These are phyloP conservation scores for Rattus norvegicus DNA, from an alignment of 2,113 vertebrate genomes.

Conservation along the genomic window DNA sequence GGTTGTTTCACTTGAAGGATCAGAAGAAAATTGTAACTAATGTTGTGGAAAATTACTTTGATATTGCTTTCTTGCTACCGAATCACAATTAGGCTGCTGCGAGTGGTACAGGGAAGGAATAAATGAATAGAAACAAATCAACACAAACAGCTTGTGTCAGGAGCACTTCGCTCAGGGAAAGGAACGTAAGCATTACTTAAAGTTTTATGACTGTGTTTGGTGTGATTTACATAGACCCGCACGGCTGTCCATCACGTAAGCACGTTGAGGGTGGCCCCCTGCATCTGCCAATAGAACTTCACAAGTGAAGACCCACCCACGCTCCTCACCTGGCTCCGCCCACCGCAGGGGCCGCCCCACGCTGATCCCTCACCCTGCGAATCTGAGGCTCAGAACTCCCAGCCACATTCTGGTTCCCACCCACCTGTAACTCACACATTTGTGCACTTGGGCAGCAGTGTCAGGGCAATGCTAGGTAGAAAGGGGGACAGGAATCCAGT, in stretches of 20 bases:
- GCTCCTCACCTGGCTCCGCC: too few relatives aligned
- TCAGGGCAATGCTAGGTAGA: accelerated
- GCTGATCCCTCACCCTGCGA: too few relatives aligned
- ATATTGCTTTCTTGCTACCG: constrained; percentile 91
- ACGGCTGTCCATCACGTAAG: constrained; percentile 81
- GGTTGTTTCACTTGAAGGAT: constrained; percentile 91
- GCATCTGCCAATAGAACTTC: background rate
- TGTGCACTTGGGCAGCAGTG: background rate
- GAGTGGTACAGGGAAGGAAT: constrained; percentile 86
- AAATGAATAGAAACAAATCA: constrained; percentile 92
- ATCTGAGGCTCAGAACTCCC: background rate
- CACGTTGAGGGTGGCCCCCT: constrained; percentile 76
- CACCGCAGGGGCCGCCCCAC: accelerated
- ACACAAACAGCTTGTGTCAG: constrained; percentile 92
- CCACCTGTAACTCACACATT: background rate
- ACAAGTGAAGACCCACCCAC: accelerated
- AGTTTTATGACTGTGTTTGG: constrained; percentile 86
- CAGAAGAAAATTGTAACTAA: constrained; percentile 91
- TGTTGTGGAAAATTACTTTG: constrained; percentile 93
- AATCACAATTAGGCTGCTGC: constrained; percentile 91
- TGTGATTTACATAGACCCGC: constrained; percentile 18
- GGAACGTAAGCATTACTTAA: constrained; percentile 90
- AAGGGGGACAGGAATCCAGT: too few relatives aligned
- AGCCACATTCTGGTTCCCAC: accelerated
- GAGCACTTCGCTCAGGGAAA: constrained; percentile 88